These are phyloP conservation scores for Chrysopa pallens DNA, from an alignment of 1,140 invertebrate species.

Conservation along the genomic window DNA sequence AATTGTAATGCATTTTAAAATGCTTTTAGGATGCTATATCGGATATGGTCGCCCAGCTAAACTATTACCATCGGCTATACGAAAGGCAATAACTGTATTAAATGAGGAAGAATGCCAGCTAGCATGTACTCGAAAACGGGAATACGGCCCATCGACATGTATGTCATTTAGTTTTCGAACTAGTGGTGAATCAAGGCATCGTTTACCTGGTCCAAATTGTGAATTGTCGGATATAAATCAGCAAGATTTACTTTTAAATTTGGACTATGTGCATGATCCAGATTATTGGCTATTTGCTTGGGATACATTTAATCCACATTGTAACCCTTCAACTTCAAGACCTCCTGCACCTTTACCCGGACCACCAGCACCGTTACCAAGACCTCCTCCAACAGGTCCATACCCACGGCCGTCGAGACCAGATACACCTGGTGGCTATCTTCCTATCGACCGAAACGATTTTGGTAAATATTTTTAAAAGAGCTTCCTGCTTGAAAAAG, in stretches of 20 bases:
- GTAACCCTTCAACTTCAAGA: slow-evolving; percentile 7
- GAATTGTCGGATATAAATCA: slow-evolving; percentile 47
- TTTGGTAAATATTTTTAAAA: too few species aligned
- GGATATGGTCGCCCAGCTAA: slow-evolving; percentile 49
- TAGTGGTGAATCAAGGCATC: slow-evolving; percentile 7
- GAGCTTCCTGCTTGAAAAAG: too few species aligned
- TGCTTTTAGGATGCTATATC: slow-evolving; percentile 46
- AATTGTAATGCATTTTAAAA: neutral
- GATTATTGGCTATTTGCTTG: slow-evolving; percentile 44
- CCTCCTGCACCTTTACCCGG: neutral
- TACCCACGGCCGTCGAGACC: neutral
- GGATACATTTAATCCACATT: slow-evolving; percentile 27
- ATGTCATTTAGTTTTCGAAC: slow-evolving; percentile 39
- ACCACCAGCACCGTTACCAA: neutral
- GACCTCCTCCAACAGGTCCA: neutral
- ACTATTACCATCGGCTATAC: slow-evolving; percentile 40
- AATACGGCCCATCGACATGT: slow-evolving; percentile 40
- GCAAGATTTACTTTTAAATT: slow-evolving; percentile 40
- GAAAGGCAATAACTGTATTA: slow-evolving; percentile 34
- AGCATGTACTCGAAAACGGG: slow-evolving; percentile 39
- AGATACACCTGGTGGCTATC: neutral
- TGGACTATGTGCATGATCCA: slow-evolving; percentile 40
- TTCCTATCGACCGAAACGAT: neutral
- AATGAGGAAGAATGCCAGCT: slow-evolving; percentile 48
- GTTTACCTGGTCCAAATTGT: slow-evolving; percentile 29